Conservation (phyloP, 1,140 invertebrate genomes). For the Saxidomus purpurata region DNA sequence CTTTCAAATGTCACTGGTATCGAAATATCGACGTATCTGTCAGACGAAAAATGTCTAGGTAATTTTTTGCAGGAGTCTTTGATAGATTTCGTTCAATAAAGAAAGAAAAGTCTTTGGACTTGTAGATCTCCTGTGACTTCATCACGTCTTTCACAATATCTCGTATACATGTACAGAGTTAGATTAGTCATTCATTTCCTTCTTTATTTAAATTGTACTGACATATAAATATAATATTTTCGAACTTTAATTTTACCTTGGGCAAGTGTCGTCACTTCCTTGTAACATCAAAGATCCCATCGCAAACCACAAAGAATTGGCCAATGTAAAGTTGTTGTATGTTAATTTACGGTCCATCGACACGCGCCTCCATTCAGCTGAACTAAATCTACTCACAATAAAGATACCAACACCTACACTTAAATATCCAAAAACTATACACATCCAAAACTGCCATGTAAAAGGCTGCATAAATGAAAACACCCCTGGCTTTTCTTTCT, state of each 20-base stretch:
- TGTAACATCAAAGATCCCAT: constrained; percentile 99
- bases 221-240: too few relatives aligned
- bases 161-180: too few relatives aligned
- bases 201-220: too few relatives aligned
- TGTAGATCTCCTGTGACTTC: too few relatives aligned
- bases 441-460: constrained; percentile 99
- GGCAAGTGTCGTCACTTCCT: constrained; percentile 94
- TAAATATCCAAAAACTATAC: constrained; percentile 95
- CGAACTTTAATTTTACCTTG: constrained; percentile 80
- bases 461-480: constrained; percentile 99
- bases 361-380: constrained; percentile 95
- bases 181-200: too few relatives aligned
- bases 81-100: too few relatives aligned
- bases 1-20: too few relatives aligned
- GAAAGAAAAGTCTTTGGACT: too few relatives aligned
- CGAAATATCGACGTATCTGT: too few relatives aligned
- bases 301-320: constrained; percentile 93
- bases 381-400: constrained; percentile 95
- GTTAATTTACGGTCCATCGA: constrained; percentile 88
- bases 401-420: constrained; percentile 97
- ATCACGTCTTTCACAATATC: too few relatives aligned
- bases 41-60: too few relatives aligned
- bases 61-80: too few relatives aligned
- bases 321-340: constrained; percentile 92
- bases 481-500: constrained; percentile 96